A percentile compares a stretch with the other conserved stretches of the same genome.
Conservation (phyloP, 2,888 invertebrate genomes). For the Notodonta ziczac region DNA sequence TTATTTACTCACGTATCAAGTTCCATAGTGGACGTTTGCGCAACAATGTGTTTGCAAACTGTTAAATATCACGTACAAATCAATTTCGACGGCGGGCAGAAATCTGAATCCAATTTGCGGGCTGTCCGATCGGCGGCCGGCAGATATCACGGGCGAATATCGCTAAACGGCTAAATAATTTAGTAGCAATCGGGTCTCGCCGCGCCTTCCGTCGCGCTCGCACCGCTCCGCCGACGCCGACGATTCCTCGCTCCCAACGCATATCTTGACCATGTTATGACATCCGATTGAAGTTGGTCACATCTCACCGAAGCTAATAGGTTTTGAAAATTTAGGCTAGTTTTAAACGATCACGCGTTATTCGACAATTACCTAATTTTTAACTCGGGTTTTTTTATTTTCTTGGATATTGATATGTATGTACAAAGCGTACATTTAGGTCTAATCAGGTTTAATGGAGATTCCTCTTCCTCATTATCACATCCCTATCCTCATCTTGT, state of each 20-base stretch:
- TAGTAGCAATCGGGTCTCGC: conserved; percentile 72
- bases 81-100: conserved; percentile 78
- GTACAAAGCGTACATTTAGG: no score
- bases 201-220: conserved; percentile 50
- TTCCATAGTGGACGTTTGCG: conserved; percentile 36
- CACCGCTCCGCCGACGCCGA: conserved; percentile 36
- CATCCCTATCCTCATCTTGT: no score
- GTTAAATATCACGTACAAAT: conserved; percentile 81
- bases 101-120: conserved; percentile 84
- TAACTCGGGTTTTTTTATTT: no score
- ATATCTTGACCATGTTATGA: conserved; percentile 23
- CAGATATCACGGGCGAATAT: conserved; percentile 80
- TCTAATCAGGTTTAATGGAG: no score
- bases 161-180: conserved; percentile 84
- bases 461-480: no score
- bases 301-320: conserved; percentile 5
- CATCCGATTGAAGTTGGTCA: conserved; percentile 13
- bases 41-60: conserved; percentile 59
- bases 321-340: not conserved
- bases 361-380: no score
- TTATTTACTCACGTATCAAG: conserved; percentile 9
- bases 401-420: no score
- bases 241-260: conserved; percentile 16
- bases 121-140: conserved; percentile 77
- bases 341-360: no score